Base-by-base conservation (phyloP, 2,113 vertebrate species). In the Cathartes aura region DNA sequence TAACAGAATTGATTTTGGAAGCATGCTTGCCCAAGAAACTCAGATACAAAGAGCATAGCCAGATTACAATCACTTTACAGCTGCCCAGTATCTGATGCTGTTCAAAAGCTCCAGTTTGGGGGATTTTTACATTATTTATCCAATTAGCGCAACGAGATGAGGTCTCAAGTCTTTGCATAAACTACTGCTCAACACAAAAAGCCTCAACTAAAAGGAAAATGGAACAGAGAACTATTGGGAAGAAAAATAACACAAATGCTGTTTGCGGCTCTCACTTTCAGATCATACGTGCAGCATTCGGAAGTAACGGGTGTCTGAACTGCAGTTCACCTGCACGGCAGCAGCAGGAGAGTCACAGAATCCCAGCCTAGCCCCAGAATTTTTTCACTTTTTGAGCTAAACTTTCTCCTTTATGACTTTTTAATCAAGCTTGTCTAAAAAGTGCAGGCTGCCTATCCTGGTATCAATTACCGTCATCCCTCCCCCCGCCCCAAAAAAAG, bases 201-300 rank as follows among this genome's bases (percentile, higher is more conserved):
- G 11, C 27, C 47, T 53, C 19, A 75, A 12, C 42, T 21, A 36
- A 38, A 79, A 66, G 15, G 9, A 59, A 73, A 87, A 52, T 0
- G 2, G 4, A 34, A 29, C 20, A 72, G 21, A 73, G 26, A 8
- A 8, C 3, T 23, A 1, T 0, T 6, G 9, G 13, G 42, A 42
- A 75, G 27, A 30, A 71, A 68, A 45, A 19, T 3, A 30, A 5
- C 7, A 14, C 21, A 26, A 38, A 13, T 9, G 18, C 11, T 56
- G 6, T 64, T 71, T 52, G 20, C 27, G 12, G 21, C 21, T 16
- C 74, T 70, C 15, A 3, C 29, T 76, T 38, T 8, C 40, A 22
- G 34, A 11, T 32, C 5, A 3, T 6, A 29, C 0, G 0, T 6
- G 22, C 47, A 30, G 29, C n/a, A 6, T 15, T 40, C 55, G 15